phyloP scores from a whole-genome alignment of 2,113 vertebrate species.

The Glareola pratincola region DNA sequence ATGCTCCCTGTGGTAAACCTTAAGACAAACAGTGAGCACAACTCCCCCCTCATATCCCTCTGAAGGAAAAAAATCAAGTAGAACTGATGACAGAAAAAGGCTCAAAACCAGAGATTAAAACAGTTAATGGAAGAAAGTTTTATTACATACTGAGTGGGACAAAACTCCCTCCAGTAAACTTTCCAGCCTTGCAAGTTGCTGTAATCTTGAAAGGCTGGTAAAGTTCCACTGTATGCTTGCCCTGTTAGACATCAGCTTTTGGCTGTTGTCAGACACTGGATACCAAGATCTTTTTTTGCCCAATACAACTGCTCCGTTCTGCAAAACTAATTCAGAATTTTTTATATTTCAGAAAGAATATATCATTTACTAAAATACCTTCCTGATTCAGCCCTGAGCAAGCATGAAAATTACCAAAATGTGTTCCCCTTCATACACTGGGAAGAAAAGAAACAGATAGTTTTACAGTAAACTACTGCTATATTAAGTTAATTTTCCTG shows the following conservation, averaged over 20 bases:
- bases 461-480: not conserved
- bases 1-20: not conserved
- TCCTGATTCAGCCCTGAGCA: not conserved
- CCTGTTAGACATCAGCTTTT: not conserved
- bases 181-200: not conserved
- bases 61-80: not conserved
- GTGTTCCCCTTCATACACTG: not conserved
- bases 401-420: not conserved
- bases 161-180: not conserved
- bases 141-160: not conserved
- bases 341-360: not conserved
- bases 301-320: not conserved
- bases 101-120: not conserved
- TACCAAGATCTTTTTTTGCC: not conserved
- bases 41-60: not conserved
- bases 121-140: not conserved
- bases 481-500: not conserved
- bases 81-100: not conserved
- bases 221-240: not conserved
- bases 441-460: not conserved
- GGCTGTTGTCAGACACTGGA: not conserved
- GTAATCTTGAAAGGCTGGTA: not conserved
- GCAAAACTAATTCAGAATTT: not conserved
- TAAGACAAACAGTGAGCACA: not conserved
- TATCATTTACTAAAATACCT: not conserved